Evolutionary conservation across 2,888 invertebrate genomes (phyloP), one percentile per base, ranked within the genome.

Genomic region (Ceraclea dissimilis): DNA sequence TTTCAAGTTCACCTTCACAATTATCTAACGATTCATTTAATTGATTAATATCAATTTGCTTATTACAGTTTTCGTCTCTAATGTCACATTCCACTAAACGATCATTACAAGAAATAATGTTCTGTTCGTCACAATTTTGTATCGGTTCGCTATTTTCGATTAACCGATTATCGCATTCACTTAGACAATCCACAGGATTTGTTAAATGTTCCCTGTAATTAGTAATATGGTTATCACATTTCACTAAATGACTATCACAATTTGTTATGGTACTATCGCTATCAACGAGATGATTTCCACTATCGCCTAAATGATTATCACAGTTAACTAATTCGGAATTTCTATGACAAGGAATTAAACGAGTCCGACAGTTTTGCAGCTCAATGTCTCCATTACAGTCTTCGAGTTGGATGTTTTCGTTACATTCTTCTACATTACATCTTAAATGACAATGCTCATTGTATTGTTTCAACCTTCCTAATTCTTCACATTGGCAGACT

Each of bases 401-500:
- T n/a, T 57, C 57, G 16, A 52, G 43, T 16, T 52, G 31, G 34
- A 44, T 18, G 31, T 56, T 47, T 18, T 43, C 26, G 20, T 49
- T 39, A 20, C 50, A 19, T 8, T 43, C 43, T 2, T 50, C 55
- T 52, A 56, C 48, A 34, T 54, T 57, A 34, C 62, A 62, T 19
- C 58, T 59, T 1, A 54, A 39, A 18, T 57, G 56, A 43, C 59
- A 59, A 47, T 53, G 51, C 11, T 51, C 56, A 8, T 39, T 44
- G 51, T 54, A 49, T 51, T 74, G 73, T 63, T 71, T 66, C 59
- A 72, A 63, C 60, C 67, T 66, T 16, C 67, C 67, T 78, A 79
- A 68, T 71, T 71, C 68, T 46, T 70, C 60, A 62, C 74, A 73
- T 60, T 48, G 53, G 56, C 61, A 60, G 31, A 51, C 39, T 49